Evolutionary conservation across 2,113 vertebrate genomes (phyloP).

Genomic region (Tachuris rubrigastra): DNA sequence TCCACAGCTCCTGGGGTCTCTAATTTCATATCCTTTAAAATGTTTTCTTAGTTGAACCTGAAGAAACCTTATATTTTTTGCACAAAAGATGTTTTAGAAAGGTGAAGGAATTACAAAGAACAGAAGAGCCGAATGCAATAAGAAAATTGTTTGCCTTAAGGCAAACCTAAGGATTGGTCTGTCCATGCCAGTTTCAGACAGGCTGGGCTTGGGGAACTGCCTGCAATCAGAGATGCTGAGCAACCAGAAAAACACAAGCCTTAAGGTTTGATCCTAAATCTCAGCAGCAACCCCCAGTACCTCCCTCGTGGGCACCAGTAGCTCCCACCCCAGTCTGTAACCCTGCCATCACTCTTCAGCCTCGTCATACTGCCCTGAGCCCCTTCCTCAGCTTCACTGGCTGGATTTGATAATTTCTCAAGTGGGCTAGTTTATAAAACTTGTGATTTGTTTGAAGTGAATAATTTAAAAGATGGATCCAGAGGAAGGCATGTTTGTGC

Average conservation of each 20-base stretch:
- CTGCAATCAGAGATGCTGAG: not conserved
- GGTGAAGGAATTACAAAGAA: not conserved
- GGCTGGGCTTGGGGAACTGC: not conserved
- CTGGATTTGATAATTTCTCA: not conserved
- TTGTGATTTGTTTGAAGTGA: not conserved
- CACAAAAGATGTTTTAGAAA: not conserved
- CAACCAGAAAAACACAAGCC: not conserved
- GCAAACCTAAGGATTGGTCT: not conserved
- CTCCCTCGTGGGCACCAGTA: not conserved
- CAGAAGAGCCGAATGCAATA: not conserved
- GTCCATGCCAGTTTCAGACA: not conserved
- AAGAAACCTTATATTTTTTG: not conserved
- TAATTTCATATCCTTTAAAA: not conserved
- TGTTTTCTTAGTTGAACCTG: not conserved
- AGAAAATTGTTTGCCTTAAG: not conserved
- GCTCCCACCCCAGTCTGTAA: fast-evolving
- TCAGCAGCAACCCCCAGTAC: not conserved
- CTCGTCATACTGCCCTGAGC: fast-evolving
- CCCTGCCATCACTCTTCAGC: fast-evolving
- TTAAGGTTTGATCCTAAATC: not conserved
- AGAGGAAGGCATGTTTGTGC: not conserved
- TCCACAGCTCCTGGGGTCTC: not conserved
- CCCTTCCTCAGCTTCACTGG: not conserved
- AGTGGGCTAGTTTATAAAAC: not conserved
- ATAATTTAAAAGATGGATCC: not conserved